Evolutionary conservation across 2,797 vertebrate genomes (phyloP).

Genomic region (Heliangelus exortis): DNA sequence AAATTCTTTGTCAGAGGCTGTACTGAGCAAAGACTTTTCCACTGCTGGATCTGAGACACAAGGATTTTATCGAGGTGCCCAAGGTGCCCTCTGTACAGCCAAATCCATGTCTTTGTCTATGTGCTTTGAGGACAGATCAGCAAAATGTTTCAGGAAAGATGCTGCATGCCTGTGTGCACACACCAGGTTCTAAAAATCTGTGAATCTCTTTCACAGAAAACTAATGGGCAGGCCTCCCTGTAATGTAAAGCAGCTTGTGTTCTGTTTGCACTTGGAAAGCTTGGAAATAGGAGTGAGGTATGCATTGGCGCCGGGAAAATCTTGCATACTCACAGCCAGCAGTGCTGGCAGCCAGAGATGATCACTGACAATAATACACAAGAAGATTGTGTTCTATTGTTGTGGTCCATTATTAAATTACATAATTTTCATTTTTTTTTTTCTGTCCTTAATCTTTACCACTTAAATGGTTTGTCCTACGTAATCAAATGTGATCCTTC

Average conservation of each 20-base stretch:
- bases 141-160: not conserved
- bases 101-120: not conserved
- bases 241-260: constrained; percentile 60
- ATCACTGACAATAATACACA: constrained; percentile 61
- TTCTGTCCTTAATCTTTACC: constrained; percentile 69
- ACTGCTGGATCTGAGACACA: not conserved
- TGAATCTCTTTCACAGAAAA: constrained; percentile 43
- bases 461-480: constrained; percentile 74
- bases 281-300: constrained; percentile 54
- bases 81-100: not conserved
- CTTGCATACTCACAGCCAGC: constrained; percentile 60
- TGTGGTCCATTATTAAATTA: constrained; percentile 74
- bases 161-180: not conserved
- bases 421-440: constrained; percentile 75
- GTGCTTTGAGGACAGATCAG: not conserved
- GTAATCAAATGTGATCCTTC: constrained; percentile 76
- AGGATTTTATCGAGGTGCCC: not conserved
- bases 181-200: constrained; percentile 49
- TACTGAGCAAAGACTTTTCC: not conserved
- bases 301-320: constrained; percentile 47
- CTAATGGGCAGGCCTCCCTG: constrained; percentile 31
- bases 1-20: rapidly evolving
- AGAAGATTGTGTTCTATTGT: constrained; percentile 71
- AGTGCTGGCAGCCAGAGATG: constrained; percentile 57
- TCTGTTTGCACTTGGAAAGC: constrained; percentile 59